These are phyloP conservation scores for Adineta ricciae DNA, from an alignment of 2,888 invertebrate species.

Conservation along the genomic window DNA sequence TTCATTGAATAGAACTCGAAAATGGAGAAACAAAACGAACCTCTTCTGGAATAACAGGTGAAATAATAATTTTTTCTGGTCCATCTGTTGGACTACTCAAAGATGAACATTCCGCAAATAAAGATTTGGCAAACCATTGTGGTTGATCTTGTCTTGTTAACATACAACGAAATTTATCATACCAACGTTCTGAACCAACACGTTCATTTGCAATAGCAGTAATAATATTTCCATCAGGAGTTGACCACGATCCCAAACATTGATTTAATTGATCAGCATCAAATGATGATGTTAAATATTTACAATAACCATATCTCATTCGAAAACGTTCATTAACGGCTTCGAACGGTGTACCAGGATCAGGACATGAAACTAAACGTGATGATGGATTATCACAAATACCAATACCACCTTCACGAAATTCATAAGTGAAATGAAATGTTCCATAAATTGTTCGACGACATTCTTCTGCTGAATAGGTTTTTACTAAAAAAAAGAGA, in stretches of 20 bases:
- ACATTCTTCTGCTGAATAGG: conserved; percentile 30
- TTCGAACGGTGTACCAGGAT: conserved; percentile 31
- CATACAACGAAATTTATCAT: conserved; percentile 34
- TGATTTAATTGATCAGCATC: conserved; percentile 28
- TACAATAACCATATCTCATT: conserved; percentile 31
- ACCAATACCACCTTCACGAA: conserved; percentile 29
- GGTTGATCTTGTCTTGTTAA: conserved; percentile 34
- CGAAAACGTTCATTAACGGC: conserved; percentile 32
- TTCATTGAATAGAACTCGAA: too few relatives aligned
- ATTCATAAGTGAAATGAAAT: conserved; percentile 34
- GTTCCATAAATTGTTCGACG: conserved; percentile 32
- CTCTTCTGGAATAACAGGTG: conserved; percentile 28
- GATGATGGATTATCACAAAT: conserved; percentile 27
- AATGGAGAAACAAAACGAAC: not conserved
- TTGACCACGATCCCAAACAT: conserved; percentile 32
- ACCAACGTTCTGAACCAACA: conserved; percentile 26
- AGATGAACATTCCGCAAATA: conserved; percentile 28
- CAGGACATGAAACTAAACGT: conserved; percentile 28
- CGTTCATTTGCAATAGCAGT: conserved; percentile 32
- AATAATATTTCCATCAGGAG: conserved; percentile 24
- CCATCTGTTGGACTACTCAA: conserved; percentile 32
- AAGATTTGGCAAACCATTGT: conserved; percentile 31
- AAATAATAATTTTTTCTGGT: conserved; percentile 28
- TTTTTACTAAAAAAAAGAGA: not conserved
- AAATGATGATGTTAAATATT: conserved; percentile 26